These are phyloP conservation scores for Philaenus spumarius DNA, from an alignment of 1,140 invertebrate species.

Conservation along the genomic window DNA sequence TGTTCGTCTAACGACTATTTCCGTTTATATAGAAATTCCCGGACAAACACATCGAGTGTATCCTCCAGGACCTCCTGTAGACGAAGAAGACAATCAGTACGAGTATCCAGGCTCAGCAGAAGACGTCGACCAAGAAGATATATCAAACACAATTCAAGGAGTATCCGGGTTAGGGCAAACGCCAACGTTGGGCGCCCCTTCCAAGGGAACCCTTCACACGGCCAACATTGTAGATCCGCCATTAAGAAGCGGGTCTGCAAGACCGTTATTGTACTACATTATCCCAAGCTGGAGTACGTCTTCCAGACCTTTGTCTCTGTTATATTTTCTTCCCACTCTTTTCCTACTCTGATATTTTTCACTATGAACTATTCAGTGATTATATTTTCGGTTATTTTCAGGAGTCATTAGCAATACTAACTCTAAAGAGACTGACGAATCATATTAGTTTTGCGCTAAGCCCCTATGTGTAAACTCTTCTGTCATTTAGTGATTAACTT, in stretches of 20 bases:
- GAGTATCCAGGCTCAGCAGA: slow-evolving; percentile 15
- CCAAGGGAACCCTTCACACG: neutral
- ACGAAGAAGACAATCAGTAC: slow-evolving; percentile 15
- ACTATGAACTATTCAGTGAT: too few species aligned
- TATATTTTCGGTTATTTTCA: too few species aligned
- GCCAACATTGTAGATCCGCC: neutral
- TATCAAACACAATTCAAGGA: slow-evolving; percentile 9
- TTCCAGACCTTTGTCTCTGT: too few species aligned
- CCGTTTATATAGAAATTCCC: slow-evolving; percentile 20
- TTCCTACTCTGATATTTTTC: too few species aligned
- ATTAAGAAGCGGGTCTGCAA: neutral
- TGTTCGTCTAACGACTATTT: too few species aligned
- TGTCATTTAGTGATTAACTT: too few species aligned
- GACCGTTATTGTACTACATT: neutral
- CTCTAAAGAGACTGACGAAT: too few species aligned
- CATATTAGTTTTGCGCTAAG: too few species aligned
- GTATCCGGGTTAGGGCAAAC: neutral
- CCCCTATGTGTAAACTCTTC: too few species aligned
- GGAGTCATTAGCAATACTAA: too few species aligned
- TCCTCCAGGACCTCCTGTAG: neutral
- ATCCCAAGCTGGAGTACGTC: too few species aligned
- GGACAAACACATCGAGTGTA: slow-evolving; percentile 8
- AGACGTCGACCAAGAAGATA: slow-evolving; percentile 13
- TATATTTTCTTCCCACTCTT: too few species aligned
- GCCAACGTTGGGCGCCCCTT: neutral